Evolutionary conservation across 2,888 invertebrate genomes (phyloP).

Genomic region (Raillietiella orientalis): DNA sequence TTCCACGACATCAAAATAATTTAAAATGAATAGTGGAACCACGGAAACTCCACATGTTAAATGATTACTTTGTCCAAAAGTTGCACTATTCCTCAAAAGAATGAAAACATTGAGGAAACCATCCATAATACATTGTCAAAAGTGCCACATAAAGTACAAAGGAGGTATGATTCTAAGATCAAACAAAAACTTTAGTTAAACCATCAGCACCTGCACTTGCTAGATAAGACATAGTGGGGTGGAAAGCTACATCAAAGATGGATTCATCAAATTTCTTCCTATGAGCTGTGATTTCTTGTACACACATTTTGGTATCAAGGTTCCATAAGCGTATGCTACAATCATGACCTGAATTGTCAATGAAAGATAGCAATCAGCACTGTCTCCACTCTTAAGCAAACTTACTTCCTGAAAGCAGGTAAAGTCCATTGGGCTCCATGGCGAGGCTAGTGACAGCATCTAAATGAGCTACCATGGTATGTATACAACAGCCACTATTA

Average conservation of each 20-base stretch:
- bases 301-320: constrained; percentile 76
- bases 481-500: constrained; percentile 58
- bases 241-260: constrained; percentile 96
- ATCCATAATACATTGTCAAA: no score
- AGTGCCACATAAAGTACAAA: no score
- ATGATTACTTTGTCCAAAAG: no score
- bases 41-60: no score
- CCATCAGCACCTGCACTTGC: constrained; percentile 98
- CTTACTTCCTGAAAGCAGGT: constrained; percentile 77
- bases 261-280: constrained; percentile 98
- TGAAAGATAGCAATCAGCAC: constrained; percentile 1
- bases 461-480: constrained; percentile 95
- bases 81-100: no score
- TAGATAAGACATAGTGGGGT: constrained; percentile 89
- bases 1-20: no score
- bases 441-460: constrained; percentile 94
- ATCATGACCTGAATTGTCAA: constrained; percentile 17
- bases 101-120: no score
- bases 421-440: constrained; percentile 91
- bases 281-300: constrained; percentile 98
- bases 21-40: no score
- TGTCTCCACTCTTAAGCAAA: constrained; percentile 7
- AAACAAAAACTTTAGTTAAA: constrained; percentile 93
- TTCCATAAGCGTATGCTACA: constrained; percentile 23
- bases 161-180: no score